Evolutionary conservation across 1,140 invertebrate species (phyloP), one percentile per base, ranked within the genome.

Genomic region (Drosophila auraria): DNA sequence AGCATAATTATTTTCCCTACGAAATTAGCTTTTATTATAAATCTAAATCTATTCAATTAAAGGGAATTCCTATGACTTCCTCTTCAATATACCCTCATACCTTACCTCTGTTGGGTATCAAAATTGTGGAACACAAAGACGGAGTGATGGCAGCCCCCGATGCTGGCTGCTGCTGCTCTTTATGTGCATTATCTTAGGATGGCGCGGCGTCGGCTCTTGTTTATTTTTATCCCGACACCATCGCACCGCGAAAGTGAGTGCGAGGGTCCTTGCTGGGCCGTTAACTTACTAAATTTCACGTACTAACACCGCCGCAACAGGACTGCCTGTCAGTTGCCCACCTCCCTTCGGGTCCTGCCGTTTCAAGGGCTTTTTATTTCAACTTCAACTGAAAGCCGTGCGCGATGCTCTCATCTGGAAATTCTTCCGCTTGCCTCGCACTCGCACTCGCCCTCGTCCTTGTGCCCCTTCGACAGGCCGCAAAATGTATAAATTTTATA

Each of bases 321-420:
- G 68, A 63, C 64, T 76, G 65, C 70, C 82, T 77, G 75, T 87
- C 83, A 84, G 63, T 78, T 64, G 73, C 44, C n/a, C 40, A 15
- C 20, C 14, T 8, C 11, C 17, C 40, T 44, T 20, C 14, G 0
- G 42, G 15, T 62, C 25, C 38, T 23, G 5, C 38, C 68, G 57
- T 78, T 87, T 82, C 61, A 70, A 81, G 83, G 71, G 75, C 63
- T 82, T 86, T 86, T 78, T 78, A 89, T 68, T 81, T 81, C 59
- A 62, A 81, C 65, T 68, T 78, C 23, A 60, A 44, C 25, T 25
- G 58, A 64, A 53, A 59, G 65, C 57, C 50, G 44, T 45, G 44
- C 40, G 59, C 53, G 20, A 49, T 36, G 60, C 62, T 53, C 42
- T 76, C 45, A 61, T 53, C 62, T 75, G 63, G 76, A 80, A 80